Conservation (phyloP, 1,140 invertebrate genomes). For the Parasteatoda tepidariorum region DNA sequence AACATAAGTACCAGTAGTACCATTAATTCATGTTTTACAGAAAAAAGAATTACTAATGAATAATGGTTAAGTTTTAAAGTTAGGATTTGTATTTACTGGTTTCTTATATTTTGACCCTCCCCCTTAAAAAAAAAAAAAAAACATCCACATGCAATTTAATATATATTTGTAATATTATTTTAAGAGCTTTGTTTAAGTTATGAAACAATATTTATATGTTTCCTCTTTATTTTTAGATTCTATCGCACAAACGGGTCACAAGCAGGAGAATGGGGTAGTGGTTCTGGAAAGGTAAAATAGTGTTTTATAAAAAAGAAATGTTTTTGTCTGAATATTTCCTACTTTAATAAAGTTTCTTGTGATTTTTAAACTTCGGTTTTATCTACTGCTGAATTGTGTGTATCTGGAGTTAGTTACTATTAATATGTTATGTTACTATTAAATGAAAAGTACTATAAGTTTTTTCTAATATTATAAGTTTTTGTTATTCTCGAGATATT, state of each 20-base stretch:
- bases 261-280: slow-evolving; percentile 54
- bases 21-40: too few species aligned
- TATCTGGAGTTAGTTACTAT: background rate
- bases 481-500: too few species aligned
- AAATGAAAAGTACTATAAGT: background rate
- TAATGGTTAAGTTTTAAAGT: too few species aligned
- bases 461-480: background rate
- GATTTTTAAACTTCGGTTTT: background rate
- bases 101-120: too few species aligned
- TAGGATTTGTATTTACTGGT: too few species aligned
- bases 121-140: too few species aligned
- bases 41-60: too few species aligned
- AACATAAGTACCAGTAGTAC: too few species aligned
- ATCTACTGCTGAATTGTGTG: background rate
- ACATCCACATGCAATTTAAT: too few species aligned
- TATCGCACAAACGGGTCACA: slow-evolving; percentile 12
- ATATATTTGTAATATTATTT: too few species aligned
- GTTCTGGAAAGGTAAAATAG: slow-evolving; percentile 43
- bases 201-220: too few species aligned
- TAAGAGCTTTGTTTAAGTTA: too few species aligned
- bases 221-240: slow-evolving; percentile 31
- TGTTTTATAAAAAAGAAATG: background rate
- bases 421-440: background rate
- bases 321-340: background rate
- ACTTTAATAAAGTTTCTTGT: background rate